A percentile compares a stretch with the other conserved stretches of the same genome.
These are phyloP conservation scores for Megaleporinus macrocephalus DNA, from an alignment of 2,113 vertebrate genomes.

Conservation along the genomic window DNA sequence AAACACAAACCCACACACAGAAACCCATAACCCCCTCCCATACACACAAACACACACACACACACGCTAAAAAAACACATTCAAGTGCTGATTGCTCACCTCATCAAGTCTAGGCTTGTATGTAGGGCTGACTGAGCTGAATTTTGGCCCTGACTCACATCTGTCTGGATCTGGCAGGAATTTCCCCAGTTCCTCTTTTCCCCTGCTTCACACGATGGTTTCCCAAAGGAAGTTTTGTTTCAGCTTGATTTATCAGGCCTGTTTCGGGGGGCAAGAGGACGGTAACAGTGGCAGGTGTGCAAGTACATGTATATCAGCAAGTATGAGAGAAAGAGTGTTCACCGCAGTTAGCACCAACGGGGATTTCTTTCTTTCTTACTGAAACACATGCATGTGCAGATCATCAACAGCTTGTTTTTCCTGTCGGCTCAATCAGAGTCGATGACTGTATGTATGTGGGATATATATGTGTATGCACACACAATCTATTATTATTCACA, in stretches of 20 bases:
- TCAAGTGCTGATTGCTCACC: conserved; percentile 29
- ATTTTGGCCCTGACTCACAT: conserved; percentile 36
- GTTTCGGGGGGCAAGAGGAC: neutral
- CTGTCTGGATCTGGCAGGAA: conserved; percentile 41
- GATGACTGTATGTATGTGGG: too few relatives aligned
- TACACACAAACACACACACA: conserved; percentile 15
- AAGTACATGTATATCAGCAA: too few relatives aligned
- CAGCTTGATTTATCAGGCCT: neutral
- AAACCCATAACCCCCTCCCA: neutral
- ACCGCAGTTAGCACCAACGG: neutral
- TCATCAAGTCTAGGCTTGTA: conserved; percentile 29
- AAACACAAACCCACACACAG: neutral
- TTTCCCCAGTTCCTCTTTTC: conserved; percentile 21
- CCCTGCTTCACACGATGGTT: conserved; percentile 1
- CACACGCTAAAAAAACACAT: neutral
- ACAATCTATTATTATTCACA: too few relatives aligned
- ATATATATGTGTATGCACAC: too few relatives aligned
- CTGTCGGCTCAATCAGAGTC: too few relatives aligned
- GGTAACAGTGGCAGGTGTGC: too few relatives aligned
- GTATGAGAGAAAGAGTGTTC: neutral
- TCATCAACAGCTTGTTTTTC: neutral
- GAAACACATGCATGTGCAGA: neutral
- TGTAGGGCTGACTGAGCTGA: conserved; percentile 13
- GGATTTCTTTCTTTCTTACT: neutral
- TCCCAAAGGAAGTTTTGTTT: neutral